Conservation (phyloP, 2,888 invertebrate genomes). For the Eurois occulta region DNA sequence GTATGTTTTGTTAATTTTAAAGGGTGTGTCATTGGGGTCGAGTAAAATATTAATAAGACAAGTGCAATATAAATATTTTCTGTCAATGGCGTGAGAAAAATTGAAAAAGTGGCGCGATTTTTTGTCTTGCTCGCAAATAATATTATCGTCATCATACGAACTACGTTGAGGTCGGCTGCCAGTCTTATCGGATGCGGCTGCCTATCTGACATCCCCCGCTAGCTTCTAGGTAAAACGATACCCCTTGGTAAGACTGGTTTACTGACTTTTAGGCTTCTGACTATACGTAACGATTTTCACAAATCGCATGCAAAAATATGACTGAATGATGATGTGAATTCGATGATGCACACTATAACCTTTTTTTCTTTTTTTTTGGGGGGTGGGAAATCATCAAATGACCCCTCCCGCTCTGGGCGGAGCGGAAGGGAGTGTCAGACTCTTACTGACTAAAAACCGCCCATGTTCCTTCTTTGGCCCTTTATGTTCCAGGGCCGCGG, state of each 20-base stretch:
- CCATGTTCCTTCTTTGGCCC: too few species aligned
- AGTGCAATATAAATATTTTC: neutral
- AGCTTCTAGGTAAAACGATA: neutral
- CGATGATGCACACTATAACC: too few species aligned
- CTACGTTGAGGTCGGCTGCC: neutral
- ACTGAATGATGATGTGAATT: neutral
- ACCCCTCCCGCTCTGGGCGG: too few species aligned
- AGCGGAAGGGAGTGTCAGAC: too few species aligned
- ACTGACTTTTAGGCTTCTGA: neutral
- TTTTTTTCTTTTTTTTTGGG: too few species aligned
- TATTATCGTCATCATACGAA: neutral
- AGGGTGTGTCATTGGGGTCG: constrained; percentile 31
- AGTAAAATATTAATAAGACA: neutral
- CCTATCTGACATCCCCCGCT: neutral
- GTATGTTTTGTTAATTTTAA: constrained; percentile 53
- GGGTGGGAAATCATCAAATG: too few species aligned
- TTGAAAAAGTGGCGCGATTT: neutral
- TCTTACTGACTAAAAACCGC: too few species aligned
- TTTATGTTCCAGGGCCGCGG: too few species aligned
- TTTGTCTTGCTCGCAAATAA: neutral
- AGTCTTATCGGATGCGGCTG: neutral
- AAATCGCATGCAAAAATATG: neutral
- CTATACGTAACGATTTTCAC: neutral
- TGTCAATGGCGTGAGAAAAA: neutral
- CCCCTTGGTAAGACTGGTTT: neutral